Conservation (phyloP, 2,888 invertebrate genomes). For the Myopa testacea region DNA sequence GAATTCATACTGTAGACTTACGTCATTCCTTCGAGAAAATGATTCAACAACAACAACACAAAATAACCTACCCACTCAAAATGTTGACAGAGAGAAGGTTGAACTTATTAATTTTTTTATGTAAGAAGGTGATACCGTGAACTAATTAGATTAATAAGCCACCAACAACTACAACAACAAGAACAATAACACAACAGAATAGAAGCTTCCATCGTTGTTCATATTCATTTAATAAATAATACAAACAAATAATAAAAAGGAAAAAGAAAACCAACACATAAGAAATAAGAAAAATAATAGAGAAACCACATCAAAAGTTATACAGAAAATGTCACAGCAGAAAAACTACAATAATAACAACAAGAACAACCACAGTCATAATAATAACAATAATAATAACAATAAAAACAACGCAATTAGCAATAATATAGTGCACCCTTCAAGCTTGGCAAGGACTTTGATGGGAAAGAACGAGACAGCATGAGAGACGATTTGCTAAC, state of each 20-base stretch:
- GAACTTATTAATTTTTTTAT: background rate
- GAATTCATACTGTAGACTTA: no score
- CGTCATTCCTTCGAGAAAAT: no score
- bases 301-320: background rate
- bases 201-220: background rate
- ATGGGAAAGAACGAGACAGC: slow-evolving; percentile 1
- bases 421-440: background rate
- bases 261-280: background rate
- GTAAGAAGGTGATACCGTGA: background rate
- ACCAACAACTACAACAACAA: slow-evolving; percentile 5
- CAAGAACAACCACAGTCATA: slow-evolving; percentile 28
- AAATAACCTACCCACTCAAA: background rate
- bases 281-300: slow-evolving; percentile 10
- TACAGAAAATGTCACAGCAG: no score
- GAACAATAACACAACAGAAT: background rate
- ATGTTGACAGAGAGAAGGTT: background rate
- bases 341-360: background rate
- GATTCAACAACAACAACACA: no score
- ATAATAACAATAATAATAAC: slow-evolving; percentile 2
- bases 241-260: slow-evolving; percentile 22
- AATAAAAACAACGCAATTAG: background rate
- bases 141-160: background rate
- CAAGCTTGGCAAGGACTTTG: slow-evolving; percentile 2
- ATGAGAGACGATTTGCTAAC: background rate
- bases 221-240: background rate